Base-by-base conservation (phyloP, 2,888 invertebrate genomes). In the Tuta absoluta region DNA sequence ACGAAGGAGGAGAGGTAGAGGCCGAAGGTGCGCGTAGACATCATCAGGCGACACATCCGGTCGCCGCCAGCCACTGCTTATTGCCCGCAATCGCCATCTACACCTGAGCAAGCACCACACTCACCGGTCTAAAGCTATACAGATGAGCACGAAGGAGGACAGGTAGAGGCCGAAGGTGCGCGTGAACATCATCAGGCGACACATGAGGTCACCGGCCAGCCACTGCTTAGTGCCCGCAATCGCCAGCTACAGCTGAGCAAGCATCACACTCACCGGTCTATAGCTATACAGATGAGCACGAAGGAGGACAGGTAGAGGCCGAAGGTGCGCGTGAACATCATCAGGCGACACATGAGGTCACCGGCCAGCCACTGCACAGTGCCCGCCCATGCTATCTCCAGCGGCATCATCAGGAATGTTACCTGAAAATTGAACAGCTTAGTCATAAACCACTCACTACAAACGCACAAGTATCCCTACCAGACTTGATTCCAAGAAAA, bases 311-410 rank as follows among this genome's bases (percentile, higher is more conserved):
- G 92, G 86, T 95, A 97, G 8, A 98, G 93, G 0, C 98, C 97
- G 84, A 97, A 97, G 71, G 95, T 95, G 69, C 97, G 88, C 75
- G 97, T 96, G 90, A 97, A 97, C 81, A 96, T 95, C 95, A 97
- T 96, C 72, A 97, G 92, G 49, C 97, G 93, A 81, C 98, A 98
- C 93, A 96, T 94, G 10, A 94, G 91, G 85, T 98, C 97, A 0
- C 96, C 97, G 0, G 95, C 96, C 78, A 93, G 93, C 98, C 98
- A 98, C 73, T 94, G 94, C 63, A 98, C 98, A 1, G 97, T 97
- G 67, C 93, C 93, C 0, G 96, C 95, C 97, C 98, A 98, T 72
- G 93, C 96, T 64, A 97, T 97, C 93, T 98, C 97, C 79, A 97
- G 85, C 24, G 98, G 97, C 97, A 98, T 97, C 94, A 97, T 95